These are phyloP conservation scores for Meloidogyne hapla DNA, from an alignment of 1,140 invertebrate species.

Conservation along the genomic window DNA sequence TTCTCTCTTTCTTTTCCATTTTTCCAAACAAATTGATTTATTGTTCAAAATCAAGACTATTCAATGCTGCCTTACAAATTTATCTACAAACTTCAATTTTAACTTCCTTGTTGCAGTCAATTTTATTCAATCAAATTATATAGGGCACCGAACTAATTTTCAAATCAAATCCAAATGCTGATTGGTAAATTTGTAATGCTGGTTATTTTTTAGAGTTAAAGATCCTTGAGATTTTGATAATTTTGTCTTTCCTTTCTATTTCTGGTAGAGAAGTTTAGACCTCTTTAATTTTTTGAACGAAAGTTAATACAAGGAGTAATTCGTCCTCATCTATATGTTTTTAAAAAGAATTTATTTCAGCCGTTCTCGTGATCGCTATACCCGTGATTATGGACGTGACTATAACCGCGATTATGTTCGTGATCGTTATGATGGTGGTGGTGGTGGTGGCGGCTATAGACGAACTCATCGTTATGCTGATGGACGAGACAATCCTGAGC, in stretches of 20 bases:
- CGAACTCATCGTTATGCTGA: conserved; percentile 26
- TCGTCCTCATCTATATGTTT: too few species aligned
- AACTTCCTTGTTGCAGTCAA: neutral
- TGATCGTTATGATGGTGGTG: neutral
- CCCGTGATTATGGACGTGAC: neutral
- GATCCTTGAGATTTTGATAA: neutral
- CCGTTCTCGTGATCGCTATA: conserved; percentile 29
- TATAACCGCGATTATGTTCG: neutral
- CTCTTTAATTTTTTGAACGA: too few species aligned
- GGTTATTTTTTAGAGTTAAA: conserved; percentile 1
- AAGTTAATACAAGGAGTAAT: too few species aligned
- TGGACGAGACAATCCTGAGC: conserved; percentile 42
- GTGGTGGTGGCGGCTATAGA: conserved; percentile 14
- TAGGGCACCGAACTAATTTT: conserved; percentile 11
- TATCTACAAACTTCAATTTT: conserved; percentile 5
- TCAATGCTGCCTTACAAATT: conserved; percentile 4
- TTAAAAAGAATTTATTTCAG: conserved; percentile 4
- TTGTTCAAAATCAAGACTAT: conserved; percentile 14
- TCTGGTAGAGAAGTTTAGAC: neutral
- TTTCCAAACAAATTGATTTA: conserved; percentile 25
- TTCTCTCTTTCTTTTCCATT: neutral
- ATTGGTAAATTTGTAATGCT: conserved; percentile 11
- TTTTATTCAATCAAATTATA: neutral
- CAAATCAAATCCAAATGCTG: conserved; percentile 19
- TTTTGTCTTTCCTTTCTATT: conserved; percentile 1